Conservation (phyloP, 2,888 invertebrate species). For the Lochmaea crataegi region DNA sequence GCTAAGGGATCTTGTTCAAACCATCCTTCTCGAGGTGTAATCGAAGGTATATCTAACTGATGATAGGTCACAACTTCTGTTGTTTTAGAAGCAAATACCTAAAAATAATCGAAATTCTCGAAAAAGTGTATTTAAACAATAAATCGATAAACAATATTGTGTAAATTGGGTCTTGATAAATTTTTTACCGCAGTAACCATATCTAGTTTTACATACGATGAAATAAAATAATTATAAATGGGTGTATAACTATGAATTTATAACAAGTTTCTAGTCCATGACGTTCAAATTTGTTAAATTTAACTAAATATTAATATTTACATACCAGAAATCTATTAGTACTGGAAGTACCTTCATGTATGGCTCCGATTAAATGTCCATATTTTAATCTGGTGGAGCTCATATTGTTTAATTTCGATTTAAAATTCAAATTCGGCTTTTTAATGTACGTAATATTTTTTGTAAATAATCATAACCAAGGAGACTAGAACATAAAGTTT, state of each 20-base stretch:
- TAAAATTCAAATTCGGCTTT: background rate
- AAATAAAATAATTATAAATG: background rate
- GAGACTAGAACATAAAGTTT: too few species aligned
- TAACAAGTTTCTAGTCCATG: too few species aligned
- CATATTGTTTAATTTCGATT: constrained; percentile 34
- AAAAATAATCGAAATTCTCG: constrained; percentile 26
- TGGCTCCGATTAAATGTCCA: constrained; percentile 88
- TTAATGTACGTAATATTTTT: background rate
- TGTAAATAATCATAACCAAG: background rate
- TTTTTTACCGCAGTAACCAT: background rate
- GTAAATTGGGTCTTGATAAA: background rate
- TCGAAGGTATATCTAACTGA: constrained; percentile 84
- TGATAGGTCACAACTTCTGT: constrained; percentile 93
- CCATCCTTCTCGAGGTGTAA: constrained; percentile 92
- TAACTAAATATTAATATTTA: constrained; percentile 31
- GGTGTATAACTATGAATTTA: too few species aligned
- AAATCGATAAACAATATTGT: too few species aligned
- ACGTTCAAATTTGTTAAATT: background rate
- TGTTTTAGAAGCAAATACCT: constrained; percentile 89
- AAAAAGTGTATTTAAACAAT: too few species aligned
- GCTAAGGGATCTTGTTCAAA: constrained; percentile 93
- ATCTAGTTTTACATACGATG: background rate
- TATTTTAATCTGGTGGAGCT: constrained; percentile 70
- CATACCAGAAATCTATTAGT: constrained; percentile 91
- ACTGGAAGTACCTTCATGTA: constrained; percentile 95